phyloP scores from a whole-genome alignment of 2,888 invertebrate genomes.

The Uropetala carovei region DNA sequence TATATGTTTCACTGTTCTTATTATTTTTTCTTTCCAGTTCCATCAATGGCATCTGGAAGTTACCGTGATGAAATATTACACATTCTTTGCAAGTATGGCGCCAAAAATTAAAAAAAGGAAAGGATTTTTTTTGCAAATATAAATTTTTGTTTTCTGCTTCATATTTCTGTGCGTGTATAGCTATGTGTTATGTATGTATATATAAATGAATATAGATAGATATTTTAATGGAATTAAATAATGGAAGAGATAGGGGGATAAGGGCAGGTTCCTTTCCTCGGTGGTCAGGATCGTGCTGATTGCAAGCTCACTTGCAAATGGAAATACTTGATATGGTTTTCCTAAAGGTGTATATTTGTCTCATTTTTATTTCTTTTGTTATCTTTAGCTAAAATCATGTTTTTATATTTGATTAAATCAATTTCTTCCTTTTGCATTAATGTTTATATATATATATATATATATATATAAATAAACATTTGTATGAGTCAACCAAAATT shows the following conservation, averaged over 20 bases:
- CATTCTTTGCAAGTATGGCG: conserved; percentile 63
- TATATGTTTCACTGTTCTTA: conserved; percentile 45
- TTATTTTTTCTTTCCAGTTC: conserved; percentile 60
- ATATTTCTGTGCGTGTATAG: conserved; percentile 51
- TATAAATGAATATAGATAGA: conserved; percentile 49
- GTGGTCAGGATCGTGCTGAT: conserved; percentile 16
- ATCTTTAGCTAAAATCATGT: neutral
- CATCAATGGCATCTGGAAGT: conserved; percentile 64
- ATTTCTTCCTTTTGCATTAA: neutral
- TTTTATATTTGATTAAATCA: neutral
- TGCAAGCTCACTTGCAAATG: conserved; percentile 25
- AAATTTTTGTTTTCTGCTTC: conserved; percentile 44
- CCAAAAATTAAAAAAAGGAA: conserved; percentile 55
- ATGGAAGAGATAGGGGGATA: conserved; percentile 40
- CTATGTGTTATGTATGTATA: conserved; percentile 55
- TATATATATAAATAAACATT: no score
- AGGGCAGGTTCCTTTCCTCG: conserved; percentile 59
- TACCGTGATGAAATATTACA: conserved; percentile 63
- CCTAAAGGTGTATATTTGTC: neutral
- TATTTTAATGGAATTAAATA: conserved; percentile 25
- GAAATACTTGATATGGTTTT: neutral
- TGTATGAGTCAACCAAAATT: neutral
- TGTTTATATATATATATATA: no score
- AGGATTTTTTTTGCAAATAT: conserved; percentile 43
- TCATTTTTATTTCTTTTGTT: conserved; percentile 5